Base-by-base conservation (phyloP, 2,113 vertebrate genomes). In the Microtus pennsylvanicus region DNA sequence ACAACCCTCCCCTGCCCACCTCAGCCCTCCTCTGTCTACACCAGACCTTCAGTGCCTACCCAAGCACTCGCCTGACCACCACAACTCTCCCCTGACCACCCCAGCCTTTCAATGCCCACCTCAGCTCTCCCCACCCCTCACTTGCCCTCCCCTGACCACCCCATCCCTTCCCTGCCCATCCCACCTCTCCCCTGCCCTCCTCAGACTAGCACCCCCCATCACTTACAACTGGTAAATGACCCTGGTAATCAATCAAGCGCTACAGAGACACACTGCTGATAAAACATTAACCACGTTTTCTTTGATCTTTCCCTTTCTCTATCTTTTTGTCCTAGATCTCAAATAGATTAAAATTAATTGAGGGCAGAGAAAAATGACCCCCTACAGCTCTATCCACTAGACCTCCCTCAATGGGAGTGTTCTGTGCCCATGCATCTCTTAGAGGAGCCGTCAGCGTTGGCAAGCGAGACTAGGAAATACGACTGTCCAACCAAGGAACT, bases 201-300 rank as follows among this genome's bases (percentile, higher is more conserved):
- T 94, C 55, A 33, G 86, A 13, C 33, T 89, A 50, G 35, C 0
- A 0, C 69, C 80, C 26, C 1, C 75, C 38, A 69, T 74, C 81
- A 89, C 74, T 93, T 78, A 91, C 30, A 92, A 30, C 61, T 45
- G 52, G 7, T 86, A 74, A 95, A 89, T 89, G 35, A 82, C 55
- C 92, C 63, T 13, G 5, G 35, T 58, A 65, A 87, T 92, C 75
- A 76, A 89, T 89, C 91, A 52, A 22, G 76, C 0, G 1, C 45
- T 50, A 1, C 55, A 69, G 30, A 28, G 78, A 86, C 58, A 89
- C 6, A 45, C 21, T 89, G 77, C 77, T 93, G 82, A 93, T 93
- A 75, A 97, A 97, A 95, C 58, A 4, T 80, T 89, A 81, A 92
- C 65, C 69, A n/a, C 0, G 0, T 91, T 95, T 92, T 94, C 94